Base-by-base conservation (phyloP, 2,888 invertebrate species). In the Elgonia sp. region DNA sequence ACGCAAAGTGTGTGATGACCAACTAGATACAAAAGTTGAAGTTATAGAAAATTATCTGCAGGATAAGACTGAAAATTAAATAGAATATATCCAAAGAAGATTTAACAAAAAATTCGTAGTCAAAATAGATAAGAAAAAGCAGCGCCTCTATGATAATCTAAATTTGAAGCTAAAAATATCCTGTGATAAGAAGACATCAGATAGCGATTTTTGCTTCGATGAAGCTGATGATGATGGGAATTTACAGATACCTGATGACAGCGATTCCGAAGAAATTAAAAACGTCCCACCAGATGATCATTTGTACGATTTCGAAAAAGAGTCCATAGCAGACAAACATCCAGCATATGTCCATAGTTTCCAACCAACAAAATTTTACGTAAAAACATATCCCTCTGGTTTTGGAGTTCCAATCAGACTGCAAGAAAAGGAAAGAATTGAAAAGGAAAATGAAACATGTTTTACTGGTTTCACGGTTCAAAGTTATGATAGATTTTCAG, bases 181-280 rank as follows among this genome's bases (percentile, higher is more conserved):
- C 7, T 46, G 46, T 10, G 14, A 6, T 70, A 9, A 46, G 20
- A 7, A 63, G 70, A 29, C 1, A 29, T 29, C 29, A 21, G 75
- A 79, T 16, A 86, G 91, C 57, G 91, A 93, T 82, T 93, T 93
- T 89, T 90, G 87, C 67, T 94, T 94, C 81, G 86, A 91, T 65
- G 89, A 92, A 67, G 89, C 90, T 8, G 85, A 91, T n/a, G 67
- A 62, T 40, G 8, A 63, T 63, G 63, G 63, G 9, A 63, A 40
- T 10, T 63, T 63, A 18, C 18, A 0, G 9, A 40, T 63, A 18
- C 18, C 18, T 1, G 18, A 39, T n/a, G 12, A 40, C n/a, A 18
- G 9, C 67, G 90, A 92, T 65, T 80, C 89, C 2, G 83, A 86
- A 39, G 70, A 21, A n/a, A 62, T 81, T 16, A 67, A 21, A 16